Conservation (phyloP, 2,797 vertebrate genomes). For the Anniella stebbinsi region DNA sequence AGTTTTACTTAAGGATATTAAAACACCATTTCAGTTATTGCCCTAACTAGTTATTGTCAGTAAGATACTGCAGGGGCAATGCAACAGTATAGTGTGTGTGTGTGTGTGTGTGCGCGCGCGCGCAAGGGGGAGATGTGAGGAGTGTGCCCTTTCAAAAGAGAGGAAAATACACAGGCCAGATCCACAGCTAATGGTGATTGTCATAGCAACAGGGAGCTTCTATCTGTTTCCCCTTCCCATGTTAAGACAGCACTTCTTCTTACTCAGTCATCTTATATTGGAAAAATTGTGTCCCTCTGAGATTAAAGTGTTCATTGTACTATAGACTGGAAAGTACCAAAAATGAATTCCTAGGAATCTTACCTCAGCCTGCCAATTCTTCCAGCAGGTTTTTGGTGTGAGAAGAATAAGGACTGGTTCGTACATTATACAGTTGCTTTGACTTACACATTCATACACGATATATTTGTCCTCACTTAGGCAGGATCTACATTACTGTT, state of each 20-base stretch:
- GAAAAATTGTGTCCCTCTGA: not conserved
- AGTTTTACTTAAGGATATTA: constrained; percentile 8
- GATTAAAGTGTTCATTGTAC: not conserved
- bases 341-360: no score
- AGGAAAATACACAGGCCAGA: not conserved
- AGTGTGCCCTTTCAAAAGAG: not conserved
- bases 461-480: no score
- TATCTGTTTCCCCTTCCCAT: not conserved
- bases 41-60: not conserved
- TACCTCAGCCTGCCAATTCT: not conserved
- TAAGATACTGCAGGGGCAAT: not conserved
- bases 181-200: not conserved
- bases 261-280: not conserved
- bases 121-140: not conserved
- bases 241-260: not conserved
- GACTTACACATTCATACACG: not conserved
- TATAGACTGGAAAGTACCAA: not conserved
- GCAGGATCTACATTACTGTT: no score
- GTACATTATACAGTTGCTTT: not conserved
- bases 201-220: not conserved
- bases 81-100: no score
- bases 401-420: not conserved
- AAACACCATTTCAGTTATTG: constrained; percentile 2
- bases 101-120: no score
- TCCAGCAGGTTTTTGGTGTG: not conserved